phyloP scores from a whole-genome alignment of 2,797 vertebrate genomes.

The Lithobates sylvaticus region DNA sequence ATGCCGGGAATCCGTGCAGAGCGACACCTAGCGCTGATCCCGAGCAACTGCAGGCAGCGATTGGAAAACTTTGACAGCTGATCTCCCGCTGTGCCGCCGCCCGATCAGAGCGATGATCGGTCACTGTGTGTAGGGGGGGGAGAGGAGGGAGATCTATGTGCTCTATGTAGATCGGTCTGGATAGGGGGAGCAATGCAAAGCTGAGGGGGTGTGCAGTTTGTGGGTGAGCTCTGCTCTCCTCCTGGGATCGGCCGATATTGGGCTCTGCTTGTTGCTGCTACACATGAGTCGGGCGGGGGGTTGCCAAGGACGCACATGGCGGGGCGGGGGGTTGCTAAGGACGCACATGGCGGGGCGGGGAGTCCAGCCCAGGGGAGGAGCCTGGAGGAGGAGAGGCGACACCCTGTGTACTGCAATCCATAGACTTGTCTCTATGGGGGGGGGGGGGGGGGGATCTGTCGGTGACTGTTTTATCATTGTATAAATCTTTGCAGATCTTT shows the following conservation, averaged over 20 bases:
- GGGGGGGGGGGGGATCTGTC: too few relatives aligned
- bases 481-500: too few relatives aligned
- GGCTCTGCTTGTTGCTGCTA: neutral
- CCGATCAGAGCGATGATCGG: neutral
- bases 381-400: neutral
- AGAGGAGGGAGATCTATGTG: neutral
- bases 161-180: neutral
- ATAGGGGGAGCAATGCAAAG: neutral
- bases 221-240: neutral
- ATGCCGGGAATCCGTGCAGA: neutral
- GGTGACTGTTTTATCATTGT: too few relatives aligned
- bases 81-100: neutral
- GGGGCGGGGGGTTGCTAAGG: slow-evolving; percentile 18
- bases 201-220: neutral
- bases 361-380: neutral
- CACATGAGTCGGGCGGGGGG: neutral
- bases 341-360: slow-evolving; percentile 2
- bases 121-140: too few relatives aligned
- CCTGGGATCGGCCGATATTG: neutral
- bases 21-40: neutral
- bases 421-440: too few relatives aligned
- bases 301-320: slow-evolving; percentile 29
- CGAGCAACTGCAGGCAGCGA: neutral
- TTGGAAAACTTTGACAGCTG: too few relatives aligned
- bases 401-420: neutral